A percentile compares a stretch with the other conserved stretches of the same genome.
Evolutionary conservation across 2,888 invertebrate species (phyloP).

Genomic region (Auanema freiburgensis): DNA sequence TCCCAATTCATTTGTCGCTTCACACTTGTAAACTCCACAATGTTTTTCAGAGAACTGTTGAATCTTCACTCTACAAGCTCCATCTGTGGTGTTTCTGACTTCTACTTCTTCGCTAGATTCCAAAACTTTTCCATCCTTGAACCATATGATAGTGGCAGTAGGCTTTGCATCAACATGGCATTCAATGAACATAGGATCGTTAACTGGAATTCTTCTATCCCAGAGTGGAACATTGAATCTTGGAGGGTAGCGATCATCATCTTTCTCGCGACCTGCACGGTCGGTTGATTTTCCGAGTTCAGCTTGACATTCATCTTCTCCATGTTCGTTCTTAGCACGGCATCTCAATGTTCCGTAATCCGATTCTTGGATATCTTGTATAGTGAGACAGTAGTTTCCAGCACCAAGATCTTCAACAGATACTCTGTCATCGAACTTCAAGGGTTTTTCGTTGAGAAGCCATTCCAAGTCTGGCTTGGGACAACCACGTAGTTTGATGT

Average conservation of each 20-base stretch:
- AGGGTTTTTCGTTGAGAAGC: slow-evolving; percentile 51
- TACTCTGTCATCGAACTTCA: slow-evolving; percentile 46
- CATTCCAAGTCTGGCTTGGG: slow-evolving; percentile 67
- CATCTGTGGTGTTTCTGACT: slow-evolving; percentile 59
- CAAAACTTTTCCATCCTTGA: slow-evolving; percentile 68
- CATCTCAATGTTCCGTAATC: slow-evolving; percentile 73
- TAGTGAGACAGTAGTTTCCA: slow-evolving; percentile 79
- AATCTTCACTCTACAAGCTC: slow-evolving; percentile 60
- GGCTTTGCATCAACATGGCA: slow-evolving; percentile 65
- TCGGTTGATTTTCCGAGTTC: slow-evolving; percentile 38
- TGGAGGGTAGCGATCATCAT: slow-evolving; percentile 70
- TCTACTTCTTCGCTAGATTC: slow-evolving; percentile 43
- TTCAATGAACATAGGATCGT: slow-evolving; percentile 59
- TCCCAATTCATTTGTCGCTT: slow-evolving; percentile 69
- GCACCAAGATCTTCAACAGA: slow-evolving; percentile 67
- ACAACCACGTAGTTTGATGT: slow-evolving; percentile 65
- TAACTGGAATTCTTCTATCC: slow-evolving; percentile 67
- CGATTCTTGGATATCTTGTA: slow-evolving; percentile 75
- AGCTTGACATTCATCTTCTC: slow-evolving; percentile 71
- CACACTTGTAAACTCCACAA: slow-evolving; percentile 72
- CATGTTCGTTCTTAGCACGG: slow-evolving; percentile 76
- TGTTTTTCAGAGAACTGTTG: slow-evolving; percentile 65
- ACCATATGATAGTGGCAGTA: slow-evolving; percentile 53
- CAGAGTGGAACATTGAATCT: slow-evolving; percentile 79
- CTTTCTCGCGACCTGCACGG: slow-evolving; percentile 30